These are phyloP conservation scores for Myopa testacea DNA, from an alignment of 2,888 invertebrate species.

Conservation along the genomic window DNA sequence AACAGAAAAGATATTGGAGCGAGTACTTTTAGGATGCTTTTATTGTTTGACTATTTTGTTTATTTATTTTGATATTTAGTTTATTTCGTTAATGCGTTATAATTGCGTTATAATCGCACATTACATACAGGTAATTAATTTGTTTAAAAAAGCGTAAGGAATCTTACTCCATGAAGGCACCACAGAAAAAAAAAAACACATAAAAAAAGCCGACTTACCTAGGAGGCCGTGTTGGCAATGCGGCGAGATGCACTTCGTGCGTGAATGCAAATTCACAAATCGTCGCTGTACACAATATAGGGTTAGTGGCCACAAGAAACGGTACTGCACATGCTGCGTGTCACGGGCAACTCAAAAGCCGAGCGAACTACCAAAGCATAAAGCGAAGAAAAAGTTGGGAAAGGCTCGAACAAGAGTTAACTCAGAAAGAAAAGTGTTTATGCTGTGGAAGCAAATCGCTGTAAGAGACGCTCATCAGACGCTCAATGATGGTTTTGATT, in stretches of 20 bases:
- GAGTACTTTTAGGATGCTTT: too few relatives aligned
- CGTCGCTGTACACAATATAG: conserved; percentile 43
- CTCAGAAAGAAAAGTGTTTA: conserved; percentile 27
- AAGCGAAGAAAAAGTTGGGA: neutral
- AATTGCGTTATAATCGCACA: too few relatives aligned
- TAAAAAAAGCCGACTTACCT: neutral
- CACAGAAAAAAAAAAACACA: neutral
- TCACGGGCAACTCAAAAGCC: conserved; percentile 15
- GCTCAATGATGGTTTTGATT: neutral
- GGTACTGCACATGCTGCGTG: conserved; percentile 40
- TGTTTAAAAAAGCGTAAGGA: too few relatives aligned
- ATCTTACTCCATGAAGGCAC: too few relatives aligned
- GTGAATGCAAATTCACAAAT: conserved; percentile 40
- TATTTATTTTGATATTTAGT: too few relatives aligned
- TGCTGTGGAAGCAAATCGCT: neutral
- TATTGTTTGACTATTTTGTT: too few relatives aligned
- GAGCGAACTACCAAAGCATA: neutral
- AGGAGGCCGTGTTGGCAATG: conserved; percentile 27
- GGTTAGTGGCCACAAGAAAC: conserved; percentile 42
- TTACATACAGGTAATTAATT: too few relatives aligned
- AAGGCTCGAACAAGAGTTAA: conserved; percentile 23
- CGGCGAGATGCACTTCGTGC: conserved; percentile 41
- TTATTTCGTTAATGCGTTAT: too few relatives aligned
- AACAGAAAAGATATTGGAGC: too few relatives aligned
- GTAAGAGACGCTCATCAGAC: neutral